Evolutionary conservation across 2,888 invertebrate species (phyloP), one percentile per base, ranked within the genome.

Genomic region (Hirtodrosophila confusa): DNA sequence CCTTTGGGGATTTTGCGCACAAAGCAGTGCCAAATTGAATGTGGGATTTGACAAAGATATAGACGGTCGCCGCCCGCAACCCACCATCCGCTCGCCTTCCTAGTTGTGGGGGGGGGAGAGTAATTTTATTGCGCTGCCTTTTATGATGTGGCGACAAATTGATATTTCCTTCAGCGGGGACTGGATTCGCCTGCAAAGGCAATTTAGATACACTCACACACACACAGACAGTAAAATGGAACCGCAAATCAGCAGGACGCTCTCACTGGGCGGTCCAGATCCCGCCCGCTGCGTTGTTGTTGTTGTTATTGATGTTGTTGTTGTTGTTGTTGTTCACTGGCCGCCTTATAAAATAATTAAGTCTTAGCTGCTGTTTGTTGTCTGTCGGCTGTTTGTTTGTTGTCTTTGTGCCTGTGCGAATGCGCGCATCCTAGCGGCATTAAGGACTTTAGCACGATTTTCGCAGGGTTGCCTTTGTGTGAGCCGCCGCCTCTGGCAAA

Each of bases 51-150:
- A 74, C 75, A 72, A 67, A 67, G 69, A 73, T 75, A 75, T 77
- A 82, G 75, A 69, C 70, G 73, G 67, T 53, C 58, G 47, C 49
- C 45, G 31, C 33, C 36, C 63, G 61, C 45, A 40, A 41, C 27
- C 27, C 27, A 6, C 31, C 31, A 31, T 9, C 9, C 31, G 31
- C 7, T 31, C 4, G 31, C 9, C 7, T 5, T 12, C 17, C 1
- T 17, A 17, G 17, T 17, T 17, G 17, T 17, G 17, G 17, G 17
- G 55, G 50, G 23, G 36, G 33, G 9, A 9, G 4, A 39, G 82
- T 82, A 88, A 87, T 89, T 89, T 89, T 88, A 89, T 89, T 90
- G 89, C 75, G 69, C 61, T 83, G 78, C 80, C 88, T 88, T 88
- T 89, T 90, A 85, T 84, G 86, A 84, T 79, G 78, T 80, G 80